A percentile compares a stretch with the other conserved stretches of the same genome.
These are phyloP conservation scores for Xenotilapia caudafasciata DNA, from an alignment of 2,113 vertebrate species.

Conservation along the genomic window DNA sequence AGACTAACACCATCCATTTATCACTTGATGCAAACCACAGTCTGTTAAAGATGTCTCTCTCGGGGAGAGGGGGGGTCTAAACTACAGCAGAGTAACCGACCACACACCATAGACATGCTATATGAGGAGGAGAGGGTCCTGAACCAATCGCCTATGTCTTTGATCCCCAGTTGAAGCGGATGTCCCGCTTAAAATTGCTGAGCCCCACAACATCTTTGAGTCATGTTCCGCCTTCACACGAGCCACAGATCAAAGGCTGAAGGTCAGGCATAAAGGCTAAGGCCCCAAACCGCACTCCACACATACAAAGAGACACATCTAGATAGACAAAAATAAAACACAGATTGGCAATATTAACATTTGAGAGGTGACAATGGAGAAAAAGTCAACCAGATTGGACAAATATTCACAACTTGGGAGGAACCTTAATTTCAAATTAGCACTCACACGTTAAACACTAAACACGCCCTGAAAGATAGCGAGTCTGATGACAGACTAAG, in stretches of 20 bases:
- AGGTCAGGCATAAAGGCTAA: slow-evolving; percentile 29
- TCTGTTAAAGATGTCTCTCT: slow-evolving; percentile 12
- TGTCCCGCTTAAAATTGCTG: slow-evolving; percentile 33
- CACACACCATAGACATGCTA: slow-evolving; percentile 32
- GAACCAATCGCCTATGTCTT: slow-evolving; percentile 27
- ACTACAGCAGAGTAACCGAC: not conserved
- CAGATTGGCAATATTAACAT: not conserved
- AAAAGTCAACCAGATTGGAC: not conserved
- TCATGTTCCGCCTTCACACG: slow-evolving; percentile 13
- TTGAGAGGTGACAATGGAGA: not conserved
- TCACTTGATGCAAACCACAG: not conserved
- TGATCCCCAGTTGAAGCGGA: slow-evolving; percentile 32
- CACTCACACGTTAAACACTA: not conserved
- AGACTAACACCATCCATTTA: not conserved
- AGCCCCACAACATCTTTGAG: slow-evolving; percentile 31
- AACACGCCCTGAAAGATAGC: not conserved
- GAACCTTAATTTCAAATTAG: not conserved
- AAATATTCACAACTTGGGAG: not conserved
- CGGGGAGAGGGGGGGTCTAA: not conserved
- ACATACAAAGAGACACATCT: not conserved
- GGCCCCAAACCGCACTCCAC: not conserved
- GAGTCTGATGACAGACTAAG: not conserved
- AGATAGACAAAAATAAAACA: not conserved
- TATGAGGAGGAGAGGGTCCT: slow-evolving; percentile 20
- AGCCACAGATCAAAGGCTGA: slow-evolving; percentile 45